These are phyloP conservation scores for Suillia variegata DNA, from an alignment of 2,888 invertebrate species.

Conservation along the genomic window DNA sequence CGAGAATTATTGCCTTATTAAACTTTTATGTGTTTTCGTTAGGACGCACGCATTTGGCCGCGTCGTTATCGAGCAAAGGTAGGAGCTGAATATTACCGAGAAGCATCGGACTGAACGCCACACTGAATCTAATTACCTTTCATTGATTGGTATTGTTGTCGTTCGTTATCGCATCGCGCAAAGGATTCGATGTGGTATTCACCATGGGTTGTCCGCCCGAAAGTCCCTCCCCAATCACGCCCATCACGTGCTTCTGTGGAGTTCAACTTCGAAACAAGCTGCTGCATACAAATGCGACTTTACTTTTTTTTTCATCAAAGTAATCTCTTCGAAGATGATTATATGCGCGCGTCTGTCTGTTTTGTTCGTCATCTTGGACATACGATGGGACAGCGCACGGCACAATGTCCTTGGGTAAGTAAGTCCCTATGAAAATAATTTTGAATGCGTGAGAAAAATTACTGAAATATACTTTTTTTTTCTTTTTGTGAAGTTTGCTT, in stretches of 20 bases:
- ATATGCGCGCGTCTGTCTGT: neutral
- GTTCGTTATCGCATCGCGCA: too few species aligned
- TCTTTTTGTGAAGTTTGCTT: neutral
- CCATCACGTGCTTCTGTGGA: neutral
- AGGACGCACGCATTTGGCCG: too few species aligned
- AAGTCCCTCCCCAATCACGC: too few species aligned
- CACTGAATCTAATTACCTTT: neutral
- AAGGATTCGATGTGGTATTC: too few species aligned
- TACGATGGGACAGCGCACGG: too few species aligned
- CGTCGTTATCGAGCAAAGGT: too few species aligned
- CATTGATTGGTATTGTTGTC: too few species aligned
- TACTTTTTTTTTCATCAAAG: neutral
- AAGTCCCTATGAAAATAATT: slow-evolving; percentile 1
- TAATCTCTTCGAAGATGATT: neutral
- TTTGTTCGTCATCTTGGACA: too few species aligned
- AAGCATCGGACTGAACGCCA: too few species aligned
- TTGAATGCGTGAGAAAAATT: neutral
- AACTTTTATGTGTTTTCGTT: slow-evolving; percentile 40
- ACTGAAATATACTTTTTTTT: neutral
- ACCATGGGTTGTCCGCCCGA: too few species aligned
- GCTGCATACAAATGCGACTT: neutral
- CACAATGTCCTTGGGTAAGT: neutral
- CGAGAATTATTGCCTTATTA: slow-evolving; percentile 53
- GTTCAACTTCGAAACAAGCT: neutral
- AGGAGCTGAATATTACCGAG: too few species aligned